Percentiles rank a stretch among this genome's conserved stretches.
phyloP scores from a whole-genome alignment of 1,140 invertebrate genomes.

The Hycleus cichorii region DNA sequence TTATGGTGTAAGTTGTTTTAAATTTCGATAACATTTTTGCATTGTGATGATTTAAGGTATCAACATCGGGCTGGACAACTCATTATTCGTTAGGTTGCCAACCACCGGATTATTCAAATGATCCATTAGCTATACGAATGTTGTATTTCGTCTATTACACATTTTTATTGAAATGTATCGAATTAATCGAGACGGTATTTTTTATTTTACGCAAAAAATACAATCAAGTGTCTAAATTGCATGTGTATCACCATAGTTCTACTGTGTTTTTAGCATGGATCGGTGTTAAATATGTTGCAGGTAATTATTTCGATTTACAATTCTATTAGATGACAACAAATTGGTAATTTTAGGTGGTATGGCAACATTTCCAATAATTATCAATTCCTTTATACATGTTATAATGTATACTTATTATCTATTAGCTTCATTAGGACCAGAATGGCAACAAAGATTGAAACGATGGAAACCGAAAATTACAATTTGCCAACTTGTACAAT shows the following conservation, averaged over 20 bases:
- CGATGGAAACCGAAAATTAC: slow-evolving; percentile 42
- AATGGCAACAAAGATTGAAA: slow-evolving; percentile 28
- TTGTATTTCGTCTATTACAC: slow-evolving; percentile 42
- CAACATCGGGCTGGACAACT: slow-evolving; percentile 24
- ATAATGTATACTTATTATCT: slow-evolving; percentile 42
- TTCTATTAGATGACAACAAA: background rate
- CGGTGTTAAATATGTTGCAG: slow-evolving; percentile 56
- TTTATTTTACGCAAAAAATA: slow-evolving; percentile 65
- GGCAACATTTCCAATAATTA: slow-evolving; percentile 26
- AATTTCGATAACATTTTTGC: slow-evolving; percentile 2
- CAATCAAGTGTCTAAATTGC: slow-evolving; percentile 62
- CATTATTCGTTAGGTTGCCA: slow-evolving; percentile 55
- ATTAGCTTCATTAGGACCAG: slow-evolving; percentile 31
- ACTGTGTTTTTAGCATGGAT: slow-evolving; percentile 62
- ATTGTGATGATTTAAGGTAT: background rate
- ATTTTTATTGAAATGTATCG: slow-evolving; percentile 44
- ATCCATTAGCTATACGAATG: slow-evolving; percentile 52
- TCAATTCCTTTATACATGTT: slow-evolving; percentile 36
- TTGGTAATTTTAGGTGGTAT: slow-evolving; percentile 23
- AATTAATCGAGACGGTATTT: slow-evolving; percentile 51
- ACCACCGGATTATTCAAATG: slow-evolving; percentile 57
- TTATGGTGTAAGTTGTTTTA: slow-evolving; percentile 33
- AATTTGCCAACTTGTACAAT: slow-evolving; percentile 49
- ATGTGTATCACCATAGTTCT: slow-evolving; percentile 64
- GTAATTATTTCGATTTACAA: slow-evolving; percentile 32